Conservation (phyloP, 1,140 invertebrate genomes). For the Palaemon carinicauda region DNA sequence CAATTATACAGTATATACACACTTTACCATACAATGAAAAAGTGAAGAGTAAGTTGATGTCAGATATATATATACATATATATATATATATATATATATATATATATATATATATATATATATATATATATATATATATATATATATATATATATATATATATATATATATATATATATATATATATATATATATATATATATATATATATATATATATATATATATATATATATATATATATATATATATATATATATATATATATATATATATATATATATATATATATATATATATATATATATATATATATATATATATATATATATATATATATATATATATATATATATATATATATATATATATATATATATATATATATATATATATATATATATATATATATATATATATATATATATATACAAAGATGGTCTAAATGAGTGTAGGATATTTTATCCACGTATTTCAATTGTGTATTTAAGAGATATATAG, state of each 20-base stretch:
- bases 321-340: neutral
- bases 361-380: constrained; percentile 17
- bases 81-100: neutral
- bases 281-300: constrained; percentile 3
- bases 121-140: constrained; percentile 2
- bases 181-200: neutral
- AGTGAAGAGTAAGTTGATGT: neutral
- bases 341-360: neutral
- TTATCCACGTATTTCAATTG: no score
- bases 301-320: neutral
- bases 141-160: constrained; percentile 18
- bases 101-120: neutral
- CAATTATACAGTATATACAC: neutral
- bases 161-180: neutral
- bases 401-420: no score
- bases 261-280: neutral
- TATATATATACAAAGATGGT: no score
- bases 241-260: neutral
- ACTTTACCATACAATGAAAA: neutral
- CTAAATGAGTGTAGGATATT: no score
- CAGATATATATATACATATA: no score
- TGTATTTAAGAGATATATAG: no score
- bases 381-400: neutral
- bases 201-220: neutral
- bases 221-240: neutral